Evolutionary conservation across 2,797 vertebrate species (phyloP).

Genomic region (Amniataba percoides): DNA sequence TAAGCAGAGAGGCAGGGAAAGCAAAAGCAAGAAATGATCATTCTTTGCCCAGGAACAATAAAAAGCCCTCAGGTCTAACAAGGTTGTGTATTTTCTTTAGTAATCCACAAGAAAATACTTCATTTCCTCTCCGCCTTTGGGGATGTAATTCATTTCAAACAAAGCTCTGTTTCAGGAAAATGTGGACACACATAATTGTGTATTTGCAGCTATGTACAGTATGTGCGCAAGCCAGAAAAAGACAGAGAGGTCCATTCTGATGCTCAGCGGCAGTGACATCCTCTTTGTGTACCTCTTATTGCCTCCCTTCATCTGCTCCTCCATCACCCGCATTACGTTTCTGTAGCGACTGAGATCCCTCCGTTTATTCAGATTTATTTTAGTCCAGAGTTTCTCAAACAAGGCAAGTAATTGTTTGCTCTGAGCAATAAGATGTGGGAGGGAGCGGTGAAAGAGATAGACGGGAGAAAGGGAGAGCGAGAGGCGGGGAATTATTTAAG

Average conservation of each 20-base stretch:
- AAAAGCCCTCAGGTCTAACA: constrained; percentile 34
- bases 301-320: constrained; percentile 36
- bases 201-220: constrained; percentile 15
- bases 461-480: constrained; percentile 7
- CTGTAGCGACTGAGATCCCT: constrained; percentile 42
- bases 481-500: constrained; percentile 45
- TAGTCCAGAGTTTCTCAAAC: constrained; percentile 64
- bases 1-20: constrained; percentile 1
- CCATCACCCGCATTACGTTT: constrained; percentile 39
- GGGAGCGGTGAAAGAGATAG: constrained; percentile 33
- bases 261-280: constrained; percentile 36
- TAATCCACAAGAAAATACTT: constrained; percentile 44
- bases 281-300: constrained; percentile 46
- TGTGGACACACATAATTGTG: constrained; percentile 36
- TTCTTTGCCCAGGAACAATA: constrained; percentile 11
- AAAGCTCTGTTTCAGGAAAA: constrained; percentile 27
- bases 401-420: constrained; percentile 74
- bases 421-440: constrained; percentile 59
- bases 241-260: background rate
- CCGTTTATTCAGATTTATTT: constrained; percentile 70
- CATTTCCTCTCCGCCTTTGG: constrained; percentile 32
- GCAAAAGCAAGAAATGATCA: background rate
- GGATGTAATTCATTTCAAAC: constrained; percentile 37
- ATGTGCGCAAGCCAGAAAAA: background rate
- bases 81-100: constrained; percentile 49